A percentile compares a stretch with the other conserved stretches of the same genome.
Conservation (phyloP, 2,888 invertebrate genomes). For the Cenopis cana region DNA sequence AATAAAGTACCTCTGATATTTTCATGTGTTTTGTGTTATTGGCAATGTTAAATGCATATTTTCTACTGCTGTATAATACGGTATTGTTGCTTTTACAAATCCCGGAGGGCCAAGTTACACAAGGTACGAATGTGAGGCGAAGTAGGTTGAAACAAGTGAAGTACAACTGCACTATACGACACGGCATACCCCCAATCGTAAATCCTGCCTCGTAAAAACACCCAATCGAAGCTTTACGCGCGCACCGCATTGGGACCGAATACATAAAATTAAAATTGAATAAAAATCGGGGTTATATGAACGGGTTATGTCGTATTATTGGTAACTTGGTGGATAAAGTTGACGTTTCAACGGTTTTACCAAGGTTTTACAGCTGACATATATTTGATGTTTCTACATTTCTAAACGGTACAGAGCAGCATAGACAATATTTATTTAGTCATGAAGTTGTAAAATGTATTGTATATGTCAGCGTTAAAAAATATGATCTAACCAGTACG, state of each 20-base stretch:
- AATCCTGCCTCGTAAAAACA: slow-evolving; percentile 42
- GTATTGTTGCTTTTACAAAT: not conserved
- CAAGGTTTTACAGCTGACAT: not conserved
- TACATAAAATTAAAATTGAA: slow-evolving; percentile 45
- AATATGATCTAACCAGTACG: too few relatives aligned
- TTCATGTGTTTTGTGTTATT: too few relatives aligned
- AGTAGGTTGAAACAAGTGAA: not conserved
- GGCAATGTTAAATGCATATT: too few relatives aligned
- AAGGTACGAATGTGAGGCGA: not conserved
- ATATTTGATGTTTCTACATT: not conserved
- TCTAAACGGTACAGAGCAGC: too few relatives aligned
- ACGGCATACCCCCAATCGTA: slow-evolving; percentile 40
- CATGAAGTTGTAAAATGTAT: too few relatives aligned
- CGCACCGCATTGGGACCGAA: slow-evolving; percentile 42
- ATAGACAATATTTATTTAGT: too few relatives aligned
- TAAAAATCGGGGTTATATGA: slow-evolving; percentile 38
- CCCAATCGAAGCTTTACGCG: slow-evolving; percentile 38
- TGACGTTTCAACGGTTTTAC: not conserved
- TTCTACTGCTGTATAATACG: too few relatives aligned
- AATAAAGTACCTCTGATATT: too few relatives aligned
- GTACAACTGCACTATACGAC: slow-evolving; percentile 20
- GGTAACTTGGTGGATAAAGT: not conserved
- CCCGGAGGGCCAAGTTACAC: too few relatives aligned
- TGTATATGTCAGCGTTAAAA: too few relatives aligned
- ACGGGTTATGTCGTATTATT: slow-evolving; percentile 23